Evolutionary conservation across 2,888 invertebrate genomes (phyloP).

Genomic region (Cataglyphis cursor): DNA sequence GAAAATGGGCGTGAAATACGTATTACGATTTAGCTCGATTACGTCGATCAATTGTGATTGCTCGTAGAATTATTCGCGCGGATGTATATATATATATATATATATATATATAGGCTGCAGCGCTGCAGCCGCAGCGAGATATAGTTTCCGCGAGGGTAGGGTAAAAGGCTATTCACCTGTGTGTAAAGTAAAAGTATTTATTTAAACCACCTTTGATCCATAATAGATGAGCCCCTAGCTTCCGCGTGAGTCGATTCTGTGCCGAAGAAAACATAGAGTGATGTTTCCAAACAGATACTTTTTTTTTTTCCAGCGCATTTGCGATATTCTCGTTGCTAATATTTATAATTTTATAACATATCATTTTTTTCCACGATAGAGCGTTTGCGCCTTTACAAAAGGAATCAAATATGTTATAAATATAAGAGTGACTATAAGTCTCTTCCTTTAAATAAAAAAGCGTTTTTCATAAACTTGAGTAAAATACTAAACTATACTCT

Average conservation of each 20-base stretch:
- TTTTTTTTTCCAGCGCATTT: constrained; percentile 12
- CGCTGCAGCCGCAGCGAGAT: background rate
- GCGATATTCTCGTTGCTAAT: background rate
- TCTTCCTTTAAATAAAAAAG: background rate
- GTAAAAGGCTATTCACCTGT: constrained; percentile 9
- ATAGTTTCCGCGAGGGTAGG: background rate
- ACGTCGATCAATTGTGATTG: constrained; percentile 14
- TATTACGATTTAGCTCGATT: constrained; percentile 36
- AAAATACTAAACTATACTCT: background rate
- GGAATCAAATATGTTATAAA: background rate
- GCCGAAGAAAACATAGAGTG: background rate
- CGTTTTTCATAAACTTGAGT: background rate
- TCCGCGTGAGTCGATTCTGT: constrained; percentile 8
- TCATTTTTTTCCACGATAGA: background rate
- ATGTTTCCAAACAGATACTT: background rate
- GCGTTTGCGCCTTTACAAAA: background rate
- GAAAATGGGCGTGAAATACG: constrained; percentile 27
- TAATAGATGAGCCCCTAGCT: constrained; percentile 27
- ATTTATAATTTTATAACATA: background rate
- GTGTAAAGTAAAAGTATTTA: background rate
- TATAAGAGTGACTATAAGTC: background rate
- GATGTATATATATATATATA: background rate
- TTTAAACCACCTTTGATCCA: constrained; percentile 10
- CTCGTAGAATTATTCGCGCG: background rate
- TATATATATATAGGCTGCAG: background rate